These are phyloP conservation scores for Rhinichthys osculus DNA, from an alignment of 2,797 vertebrate genomes.

Conservation along the genomic window DNA sequence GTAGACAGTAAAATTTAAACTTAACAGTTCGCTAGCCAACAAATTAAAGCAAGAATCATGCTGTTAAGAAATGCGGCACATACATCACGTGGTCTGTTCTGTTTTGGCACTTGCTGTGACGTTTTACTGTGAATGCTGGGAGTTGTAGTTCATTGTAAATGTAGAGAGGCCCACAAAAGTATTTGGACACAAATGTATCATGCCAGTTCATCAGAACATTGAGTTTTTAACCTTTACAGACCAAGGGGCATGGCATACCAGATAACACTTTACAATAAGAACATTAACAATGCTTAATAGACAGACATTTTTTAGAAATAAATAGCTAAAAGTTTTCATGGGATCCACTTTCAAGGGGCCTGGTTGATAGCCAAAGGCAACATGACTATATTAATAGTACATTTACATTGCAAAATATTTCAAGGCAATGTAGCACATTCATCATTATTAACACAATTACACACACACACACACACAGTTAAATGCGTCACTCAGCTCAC, in stretches of 20 bases:
- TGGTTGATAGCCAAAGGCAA: neutral
- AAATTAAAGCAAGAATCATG: constrained; percentile 10
- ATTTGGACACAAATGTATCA: neutral
- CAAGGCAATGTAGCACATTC: neutral
- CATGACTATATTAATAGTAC: neutral
- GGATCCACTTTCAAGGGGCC: neutral
- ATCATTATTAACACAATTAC: neutral
- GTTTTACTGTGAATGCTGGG: constrained; percentile 54
- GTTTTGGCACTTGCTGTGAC: neutral
- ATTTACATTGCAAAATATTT: neutral
- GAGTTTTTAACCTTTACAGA: neutral
- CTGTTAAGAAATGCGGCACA: constrained; percentile 44
- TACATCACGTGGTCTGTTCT: constrained; percentile 60
- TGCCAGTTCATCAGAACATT: neutral
- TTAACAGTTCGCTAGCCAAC: constrained; percentile 51
- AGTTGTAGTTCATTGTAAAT: constrained; percentile 60
- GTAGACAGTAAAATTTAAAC: neutral
- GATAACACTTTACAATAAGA: neutral
- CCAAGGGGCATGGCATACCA: neutral
- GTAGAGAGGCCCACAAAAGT: neutral
- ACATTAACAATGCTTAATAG: neutral
- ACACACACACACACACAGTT: too few relatives aligned
- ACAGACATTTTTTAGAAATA: neutral
- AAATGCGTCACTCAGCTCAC: neutral
- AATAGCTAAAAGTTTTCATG: neutral